Evolutionary conservation across 2,113 vertebrate genomes (phyloP).

Genomic region (Alosa alosa): DNA sequence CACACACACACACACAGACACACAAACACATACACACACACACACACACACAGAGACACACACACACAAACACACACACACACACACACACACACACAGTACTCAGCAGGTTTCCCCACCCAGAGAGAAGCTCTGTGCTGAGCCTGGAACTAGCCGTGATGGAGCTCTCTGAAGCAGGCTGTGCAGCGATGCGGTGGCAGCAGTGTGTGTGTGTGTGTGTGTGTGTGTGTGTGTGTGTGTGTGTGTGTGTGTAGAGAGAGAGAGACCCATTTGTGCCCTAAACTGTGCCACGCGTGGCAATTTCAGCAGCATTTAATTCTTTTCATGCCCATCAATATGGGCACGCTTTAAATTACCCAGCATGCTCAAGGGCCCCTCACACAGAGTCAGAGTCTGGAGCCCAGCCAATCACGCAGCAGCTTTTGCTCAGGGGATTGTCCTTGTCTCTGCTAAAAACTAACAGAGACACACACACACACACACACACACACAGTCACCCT

Average conservation of each 20-base stretch:
- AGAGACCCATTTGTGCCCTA: conserved; percentile 16
- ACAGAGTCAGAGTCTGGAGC: conserved; percentile 59
- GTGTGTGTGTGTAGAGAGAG: background rate
- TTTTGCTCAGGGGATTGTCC: conserved; percentile 39
- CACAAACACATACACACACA: no score
- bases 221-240: background rate
- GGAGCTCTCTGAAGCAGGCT: background rate
- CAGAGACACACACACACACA: background rate
- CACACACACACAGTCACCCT: background rate
- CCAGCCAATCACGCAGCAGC: conserved; percentile 55
- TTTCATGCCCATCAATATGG: conserved; percentile 58
- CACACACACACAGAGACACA: no score
- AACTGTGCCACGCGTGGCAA: conserved; percentile 50
- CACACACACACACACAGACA: no score
- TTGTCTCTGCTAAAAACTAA: background rate
- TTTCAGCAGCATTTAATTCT: conserved; percentile 56
- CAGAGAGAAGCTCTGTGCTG: no score
- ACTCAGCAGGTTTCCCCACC: background rate
- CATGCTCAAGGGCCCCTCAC: conserved; percentile 45
- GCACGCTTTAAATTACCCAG: conserved; percentile 60
- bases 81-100: no score
- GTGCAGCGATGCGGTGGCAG: background rate
- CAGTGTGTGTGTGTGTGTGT: background rate
- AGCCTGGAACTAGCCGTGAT: background rate
- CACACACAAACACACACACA: no score